A percentile compares a stretch with the other conserved stretches of the same genome.
Conservation (phyloP, 2,888 invertebrate genomes). For the Corbicula japonica region DNA sequence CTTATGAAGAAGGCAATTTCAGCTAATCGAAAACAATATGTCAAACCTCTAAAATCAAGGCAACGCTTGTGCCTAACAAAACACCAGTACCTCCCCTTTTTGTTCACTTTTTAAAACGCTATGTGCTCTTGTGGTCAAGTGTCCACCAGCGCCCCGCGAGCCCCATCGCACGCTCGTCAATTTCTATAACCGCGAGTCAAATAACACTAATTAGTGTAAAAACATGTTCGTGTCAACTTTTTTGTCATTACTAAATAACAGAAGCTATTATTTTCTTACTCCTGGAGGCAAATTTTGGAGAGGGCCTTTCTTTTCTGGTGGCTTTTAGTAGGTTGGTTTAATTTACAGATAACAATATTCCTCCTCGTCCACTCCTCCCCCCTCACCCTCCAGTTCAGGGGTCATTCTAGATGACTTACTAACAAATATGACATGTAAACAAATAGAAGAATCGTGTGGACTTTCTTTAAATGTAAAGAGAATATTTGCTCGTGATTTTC, state of each 20-base stretch:
- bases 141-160: constrained; percentile 34
- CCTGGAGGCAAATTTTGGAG: constrained; percentile 31
- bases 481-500: too few relatives aligned
- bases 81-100: constrained; percentile 29
- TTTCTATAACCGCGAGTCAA: constrained; percentile 50
- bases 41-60: constrained; percentile 1
- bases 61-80: not conserved
- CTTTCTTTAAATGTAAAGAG: too few relatives aligned
- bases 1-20: constrained; percentile 18
- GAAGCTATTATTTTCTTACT: constrained; percentile 30
- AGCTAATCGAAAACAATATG: constrained; percentile 7
- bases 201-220: constrained; percentile 58
- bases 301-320: constrained; percentile 7
- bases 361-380: constrained; percentile 21
- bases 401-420: constrained; percentile 28
- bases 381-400: constrained; percentile 31
- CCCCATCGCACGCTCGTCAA: constrained; percentile 22
- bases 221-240: constrained; percentile 60
- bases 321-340: constrained; percentile 39
- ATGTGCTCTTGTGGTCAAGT: constrained; percentile 41
- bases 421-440: constrained; percentile 44
- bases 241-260: constrained; percentile 31
- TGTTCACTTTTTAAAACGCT: constrained; percentile 14
- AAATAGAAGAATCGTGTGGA: too few relatives aligned
- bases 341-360: constrained; percentile 40